Conservation (phyloP, 2,797 vertebrate genomes). For the Anabas testudineus region DNA sequence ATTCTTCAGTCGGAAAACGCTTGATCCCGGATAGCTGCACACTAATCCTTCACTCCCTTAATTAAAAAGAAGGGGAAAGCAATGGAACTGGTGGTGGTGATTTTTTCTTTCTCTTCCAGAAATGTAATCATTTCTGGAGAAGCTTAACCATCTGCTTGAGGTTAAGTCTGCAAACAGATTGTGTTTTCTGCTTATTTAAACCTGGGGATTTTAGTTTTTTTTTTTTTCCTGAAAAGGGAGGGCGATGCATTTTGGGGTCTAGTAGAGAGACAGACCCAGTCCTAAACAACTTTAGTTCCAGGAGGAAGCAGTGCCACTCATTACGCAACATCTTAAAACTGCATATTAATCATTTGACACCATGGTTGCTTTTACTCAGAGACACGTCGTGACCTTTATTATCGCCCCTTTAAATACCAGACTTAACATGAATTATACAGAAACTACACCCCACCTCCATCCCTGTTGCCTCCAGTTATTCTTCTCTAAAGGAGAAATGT, state of each 20-base stretch:
- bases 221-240: conserved; percentile 68
- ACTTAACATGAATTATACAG: conserved; percentile 12
- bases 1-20: conserved; percentile 85
- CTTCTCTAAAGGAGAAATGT: conserved; percentile 28
- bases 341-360: background rate
- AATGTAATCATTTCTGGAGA: conserved; percentile 94
- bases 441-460: background rate
- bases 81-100: conserved; percentile 85
- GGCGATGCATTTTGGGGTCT: conserved; percentile 48
- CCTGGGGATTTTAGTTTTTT: conserved; percentile 80
- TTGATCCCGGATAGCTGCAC: conserved; percentile 89
- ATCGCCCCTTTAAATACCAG: background rate
- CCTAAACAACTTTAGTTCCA: conserved; percentile 25
- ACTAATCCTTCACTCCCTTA: conserved; percentile 93
- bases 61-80: conserved; percentile 92
- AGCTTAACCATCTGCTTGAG: conserved; percentile 98
- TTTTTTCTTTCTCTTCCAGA: conserved; percentile 83
- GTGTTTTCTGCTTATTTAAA: conserved; percentile 87
- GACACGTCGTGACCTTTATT: conserved; percentile 24
- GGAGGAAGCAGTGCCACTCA: conserved; percentile 20
- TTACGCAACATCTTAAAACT: background rate
- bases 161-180: conserved; percentile 91
- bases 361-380: conserved; percentile 7
- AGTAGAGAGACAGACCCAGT: conserved; percentile 22
- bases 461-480: conserved; percentile 11